A percentile compares a stretch with the other conserved stretches of the same genome.
Conservation (phyloP, 2,797 vertebrate genomes). For the Labeo calbasu region DNA sequence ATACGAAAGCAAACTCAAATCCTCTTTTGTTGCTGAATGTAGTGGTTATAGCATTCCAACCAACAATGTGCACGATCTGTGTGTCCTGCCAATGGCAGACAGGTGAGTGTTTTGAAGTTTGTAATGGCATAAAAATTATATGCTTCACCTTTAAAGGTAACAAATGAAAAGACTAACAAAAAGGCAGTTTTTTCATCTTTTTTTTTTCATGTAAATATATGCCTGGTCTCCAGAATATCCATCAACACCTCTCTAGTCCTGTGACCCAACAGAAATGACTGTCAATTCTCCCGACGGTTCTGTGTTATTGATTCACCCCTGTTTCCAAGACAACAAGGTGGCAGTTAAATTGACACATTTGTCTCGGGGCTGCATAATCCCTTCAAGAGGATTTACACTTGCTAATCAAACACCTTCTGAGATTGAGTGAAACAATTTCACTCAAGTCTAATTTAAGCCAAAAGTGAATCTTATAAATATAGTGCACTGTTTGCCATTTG, state of each 20-base stretch:
- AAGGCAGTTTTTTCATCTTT: conserved; percentile 13
- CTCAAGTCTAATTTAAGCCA: conserved; percentile 50
- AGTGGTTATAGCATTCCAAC: background rate
- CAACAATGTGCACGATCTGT: background rate
- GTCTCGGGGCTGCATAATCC: conserved; percentile 71
- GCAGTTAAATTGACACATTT: conserved; percentile 69
- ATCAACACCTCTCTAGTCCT: conserved; percentile 75
- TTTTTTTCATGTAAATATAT: conserved; percentile 56
- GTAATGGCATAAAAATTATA: background rate
- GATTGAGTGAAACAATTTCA: conserved; percentile 73
- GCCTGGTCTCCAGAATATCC: conserved; percentile 66
- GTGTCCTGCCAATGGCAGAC: background rate
- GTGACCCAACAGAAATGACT: conserved; percentile 84
- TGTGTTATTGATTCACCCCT: conserved; percentile 74
- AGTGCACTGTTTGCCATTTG: conserved; percentile 7
- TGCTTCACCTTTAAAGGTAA: background rate
- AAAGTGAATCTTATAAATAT: conserved; percentile 24
- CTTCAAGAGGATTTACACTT: conserved; percentile 70
- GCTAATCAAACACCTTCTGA: conserved; percentile 80
- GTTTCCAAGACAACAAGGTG: conserved; percentile 80
- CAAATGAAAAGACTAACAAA: background rate
- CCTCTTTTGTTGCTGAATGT: background rate
- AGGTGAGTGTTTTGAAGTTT: background rate
- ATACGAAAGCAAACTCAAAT: background rate
- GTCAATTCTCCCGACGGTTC: conserved; percentile 74